Base-by-base conservation (phyloP, 2,113 vertebrate genomes). In the Gopherus flavomarginatus region DNA sequence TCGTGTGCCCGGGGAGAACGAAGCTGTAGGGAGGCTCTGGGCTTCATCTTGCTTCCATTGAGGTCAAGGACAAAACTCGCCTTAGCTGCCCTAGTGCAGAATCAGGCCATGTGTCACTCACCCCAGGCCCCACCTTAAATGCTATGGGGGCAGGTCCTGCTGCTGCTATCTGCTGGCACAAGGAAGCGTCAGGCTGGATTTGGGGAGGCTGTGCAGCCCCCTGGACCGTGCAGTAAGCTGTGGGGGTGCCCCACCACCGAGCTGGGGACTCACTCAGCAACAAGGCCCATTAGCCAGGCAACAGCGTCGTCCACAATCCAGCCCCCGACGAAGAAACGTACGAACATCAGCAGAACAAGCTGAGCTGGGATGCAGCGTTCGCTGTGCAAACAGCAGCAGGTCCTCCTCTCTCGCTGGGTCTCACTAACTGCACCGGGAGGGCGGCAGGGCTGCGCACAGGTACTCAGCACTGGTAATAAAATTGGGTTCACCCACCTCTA, bases 111-210 rank as follows among this genome's bases (percentile, higher is more conserved):
- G 35, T 22, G n/a, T n/a, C 35, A 21, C 17, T 11, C 19, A n/a
- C 35, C 35, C 65, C 16, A 69, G 35, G 8, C 35, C 65, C 17
- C 31, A 19, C 8, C 35, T 38, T 29, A 79, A 79, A 49, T 8
- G 4, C 13, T 17, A 49, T 7, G 53, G 5, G 13, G 49, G 69
- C 49, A 49, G 26, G 35, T 47, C 52, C 77, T n/a, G 2, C 27
- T 0, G 6, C n/a, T 1, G 2, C 0, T 1, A 0, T 12, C 65
- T n/a, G 65, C 31, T 17, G 13, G 31, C 31, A 6, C 62, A 6
- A n/a, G 16, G 29, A 13, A 13, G 13, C 59, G 6, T 31, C 3
- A 3, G 59, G 29, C 29, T 2, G 12, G 29, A 11, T 62, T 31
- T 62, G 59, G 59, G 29, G 59, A 14, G 29, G 27, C 59, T 7